Base-by-base conservation (phyloP, 2,797 vertebrate genomes). In the Trachurus trachurus region DNA sequence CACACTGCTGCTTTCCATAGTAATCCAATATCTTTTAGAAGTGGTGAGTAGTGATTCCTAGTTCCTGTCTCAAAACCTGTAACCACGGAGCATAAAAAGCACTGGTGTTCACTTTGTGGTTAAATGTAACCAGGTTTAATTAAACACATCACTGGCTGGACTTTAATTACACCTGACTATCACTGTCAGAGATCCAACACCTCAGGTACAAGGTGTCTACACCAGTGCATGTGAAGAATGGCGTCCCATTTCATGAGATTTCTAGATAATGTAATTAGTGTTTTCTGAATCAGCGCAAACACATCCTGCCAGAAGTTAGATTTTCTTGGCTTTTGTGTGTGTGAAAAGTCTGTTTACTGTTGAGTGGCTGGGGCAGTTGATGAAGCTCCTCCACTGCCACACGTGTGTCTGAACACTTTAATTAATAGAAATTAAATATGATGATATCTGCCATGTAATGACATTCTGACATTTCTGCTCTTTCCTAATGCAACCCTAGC, bases 121-220 rank as follows among this genome's bases (percentile, higher is more conserved):
- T 9, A 50, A 50, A 50, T 0, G 9, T 21, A 50, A n/a, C 31
- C 6, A 26, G 44, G 19, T 72, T 87, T 82, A 88, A 92, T 90
- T 69, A 91, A 91, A 90, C 83, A 74, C 50, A 83, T 81, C 85
- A 86, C 66, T 84, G 89, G 86, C 87, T 85, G 59, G 49, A 52
- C 78, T 88, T 92, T 92, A 92, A 93, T 90, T 92, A 91, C 85
- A 81, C 69, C 84, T 87, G 90, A 84, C 92, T 85, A 88, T 93
- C 88, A 92, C 80, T 68, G 62, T 84, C 81, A 82, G 45, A 82
- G 52, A 64, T 21, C 39, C 19, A 17, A 39, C 26, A 19, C 26
- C 19, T 64, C 13, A 37, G 26, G 40, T 59, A n/a, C 21, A 34
- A 2, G n/a, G 31, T 75, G 17, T 66, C 21, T 31, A n/a, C 26